Conservation (phyloP, 2,113 vertebrate species). For the Cyprinus carpio region DNA sequence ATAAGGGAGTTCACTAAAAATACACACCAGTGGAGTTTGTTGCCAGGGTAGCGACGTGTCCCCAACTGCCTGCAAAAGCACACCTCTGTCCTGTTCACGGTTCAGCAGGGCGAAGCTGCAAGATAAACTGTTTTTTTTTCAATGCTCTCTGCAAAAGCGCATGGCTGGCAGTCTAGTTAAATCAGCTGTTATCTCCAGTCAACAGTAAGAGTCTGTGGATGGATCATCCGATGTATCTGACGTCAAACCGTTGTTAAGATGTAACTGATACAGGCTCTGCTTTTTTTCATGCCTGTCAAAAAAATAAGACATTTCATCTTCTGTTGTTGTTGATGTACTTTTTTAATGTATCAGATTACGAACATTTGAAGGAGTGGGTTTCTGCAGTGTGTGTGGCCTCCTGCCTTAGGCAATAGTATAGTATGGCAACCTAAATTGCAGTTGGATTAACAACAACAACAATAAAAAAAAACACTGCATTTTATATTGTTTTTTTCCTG, state of each 20-base stretch:
- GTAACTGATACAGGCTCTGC: background rate
- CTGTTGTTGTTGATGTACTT: conserved; percentile 45
- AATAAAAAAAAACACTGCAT: background rate
- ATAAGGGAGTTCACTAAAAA: conserved; percentile 46
- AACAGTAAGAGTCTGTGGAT: conserved; percentile 32
- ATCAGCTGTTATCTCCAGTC: conserved; percentile 42
- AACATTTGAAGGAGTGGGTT: background rate
- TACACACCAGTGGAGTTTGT: conserved; percentile 35
- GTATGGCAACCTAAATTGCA: background rate
- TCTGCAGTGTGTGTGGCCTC: conserved; percentile 1
- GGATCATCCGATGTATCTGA: conserved; percentile 46
- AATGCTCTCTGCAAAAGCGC: conserved; percentile 45
- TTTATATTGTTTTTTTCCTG: background rate
- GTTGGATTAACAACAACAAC: no score
- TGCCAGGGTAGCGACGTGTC: conserved; percentile 28
- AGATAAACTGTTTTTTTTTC: conserved; percentile 53
- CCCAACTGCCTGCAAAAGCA: conserved; percentile 46
- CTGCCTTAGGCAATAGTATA: background rate
- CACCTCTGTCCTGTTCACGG: conserved; percentile 52
- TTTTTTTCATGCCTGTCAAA: conserved; percentile 1
- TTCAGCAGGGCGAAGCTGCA: conserved; percentile 51
- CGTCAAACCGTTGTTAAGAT: conserved; percentile 5
- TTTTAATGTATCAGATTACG: background rate
- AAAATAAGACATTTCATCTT: background rate
- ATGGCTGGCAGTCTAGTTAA: conserved; percentile 40